Conservation (phyloP, 2,888 invertebrate genomes). For the Drosophila rubida region DNA sequence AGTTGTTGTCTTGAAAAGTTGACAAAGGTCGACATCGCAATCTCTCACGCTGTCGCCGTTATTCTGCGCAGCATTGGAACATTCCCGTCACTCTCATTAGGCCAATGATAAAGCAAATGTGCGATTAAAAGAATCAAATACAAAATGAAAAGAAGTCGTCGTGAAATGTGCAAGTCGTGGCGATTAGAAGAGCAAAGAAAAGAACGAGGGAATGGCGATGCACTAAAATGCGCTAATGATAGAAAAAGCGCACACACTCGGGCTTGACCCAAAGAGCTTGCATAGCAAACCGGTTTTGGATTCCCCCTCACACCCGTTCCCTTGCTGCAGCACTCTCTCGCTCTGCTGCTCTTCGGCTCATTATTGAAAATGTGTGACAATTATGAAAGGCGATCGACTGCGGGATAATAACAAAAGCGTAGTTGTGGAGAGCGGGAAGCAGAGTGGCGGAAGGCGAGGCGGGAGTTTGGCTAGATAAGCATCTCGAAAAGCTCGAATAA, state of each 20-base stretch:
- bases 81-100: slow-evolving; percentile 46
- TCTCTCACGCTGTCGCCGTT: slow-evolving; percentile 52
- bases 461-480: slow-evolving; percentile 45
- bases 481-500: slow-evolving; percentile 60
- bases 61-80: slow-evolving; percentile 56
- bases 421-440: not conserved
- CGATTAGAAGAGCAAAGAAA: slow-evolving; percentile 6
- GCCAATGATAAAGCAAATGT: slow-evolving; percentile 56
- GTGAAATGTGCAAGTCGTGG: slow-evolving; percentile 44
- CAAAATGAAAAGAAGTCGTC: slow-evolving; percentile 44
- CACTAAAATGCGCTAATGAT: slow-evolving; percentile 65
- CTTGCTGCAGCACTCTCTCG: not conserved
- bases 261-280: slow-evolving; percentile 52
- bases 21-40: not conserved
- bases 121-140: slow-evolving; percentile 44
- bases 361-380: slow-evolving; percentile 72
- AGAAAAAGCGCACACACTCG: slow-evolving; percentile 24
- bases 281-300: slow-evolving; percentile 53
- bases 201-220: slow-evolving; percentile 10
- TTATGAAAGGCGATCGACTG: slow-evolving; percentile 72
- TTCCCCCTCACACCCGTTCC: not conserved
- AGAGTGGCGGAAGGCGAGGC: slow-evolving; percentile 15
- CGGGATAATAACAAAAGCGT: slow-evolving; percentile 53
- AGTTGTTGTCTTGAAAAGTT: slow-evolving; percentile 6
- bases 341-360: slow-evolving; percentile 11